Evolutionary conservation across 2,113 vertebrate genomes (phyloP).

Genomic region (Panthera uncia): DNA sequence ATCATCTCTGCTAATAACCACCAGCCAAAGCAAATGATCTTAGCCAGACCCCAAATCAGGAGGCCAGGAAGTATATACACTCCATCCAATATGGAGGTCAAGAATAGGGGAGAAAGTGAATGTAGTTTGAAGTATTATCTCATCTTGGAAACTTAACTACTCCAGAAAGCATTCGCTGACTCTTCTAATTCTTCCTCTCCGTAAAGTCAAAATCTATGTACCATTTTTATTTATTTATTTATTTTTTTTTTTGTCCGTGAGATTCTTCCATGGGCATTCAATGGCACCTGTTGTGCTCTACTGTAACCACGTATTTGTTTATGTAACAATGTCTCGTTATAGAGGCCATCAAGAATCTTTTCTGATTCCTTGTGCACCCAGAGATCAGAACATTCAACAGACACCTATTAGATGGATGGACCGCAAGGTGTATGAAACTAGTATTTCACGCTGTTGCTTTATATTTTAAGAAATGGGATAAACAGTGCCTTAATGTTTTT

Average conservation of each 20-base stretch:
- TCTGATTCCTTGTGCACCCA: not conserved
- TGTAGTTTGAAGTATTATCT: not conserved
- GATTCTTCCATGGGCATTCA: not conserved
- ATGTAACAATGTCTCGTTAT: not conserved
- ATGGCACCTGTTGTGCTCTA: not conserved
- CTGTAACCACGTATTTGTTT: not conserved
- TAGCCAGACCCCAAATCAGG: not conserved
- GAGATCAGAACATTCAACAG: not conserved
- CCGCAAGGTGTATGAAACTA: not conserved
- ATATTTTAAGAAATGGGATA: not conserved
- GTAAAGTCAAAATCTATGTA: not conserved
- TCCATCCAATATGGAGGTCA: rapidly evolving
- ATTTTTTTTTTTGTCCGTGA: not conserved
- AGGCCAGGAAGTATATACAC: rapidly evolving
- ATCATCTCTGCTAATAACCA: not conserved
- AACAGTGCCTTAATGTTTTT: not conserved
- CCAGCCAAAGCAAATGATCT: not conserved
- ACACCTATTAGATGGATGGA: not conserved
- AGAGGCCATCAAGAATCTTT: not conserved
- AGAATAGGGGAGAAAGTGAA: not conserved
- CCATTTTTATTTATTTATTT: not conserved
- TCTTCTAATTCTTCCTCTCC: not conserved
- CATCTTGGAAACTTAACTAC: not conserved
- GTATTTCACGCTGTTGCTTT: not conserved
- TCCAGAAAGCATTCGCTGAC: not conserved